Evolutionary conservation across 2,797 vertebrate genomes (phyloP).

Genomic region (Fringilla coelebs): DNA sequence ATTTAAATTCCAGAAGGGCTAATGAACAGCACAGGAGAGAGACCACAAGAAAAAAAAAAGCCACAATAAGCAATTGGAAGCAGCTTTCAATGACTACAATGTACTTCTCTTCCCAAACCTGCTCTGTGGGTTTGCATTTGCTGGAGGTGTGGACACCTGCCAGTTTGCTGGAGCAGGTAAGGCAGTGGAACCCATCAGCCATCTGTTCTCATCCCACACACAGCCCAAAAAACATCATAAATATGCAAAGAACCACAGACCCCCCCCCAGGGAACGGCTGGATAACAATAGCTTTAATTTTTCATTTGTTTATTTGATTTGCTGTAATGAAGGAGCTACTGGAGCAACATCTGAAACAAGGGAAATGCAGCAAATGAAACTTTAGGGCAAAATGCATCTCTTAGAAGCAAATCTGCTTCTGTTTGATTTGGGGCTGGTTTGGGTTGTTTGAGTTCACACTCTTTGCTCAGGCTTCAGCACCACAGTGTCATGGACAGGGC

Average conservation of each 20-base stretch:
- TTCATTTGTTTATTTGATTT: slow-evolving; percentile 79
- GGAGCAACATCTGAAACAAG: slow-evolving; percentile 56
- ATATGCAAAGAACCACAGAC: slow-evolving; percentile 25
- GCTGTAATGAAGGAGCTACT: slow-evolving; percentile 45
- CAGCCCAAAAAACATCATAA: slow-evolving; percentile 30
- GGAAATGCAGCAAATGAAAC: slow-evolving; percentile 20
- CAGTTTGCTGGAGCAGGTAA: slow-evolving; percentile 53
- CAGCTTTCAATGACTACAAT: not conserved
- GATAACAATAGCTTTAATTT: slow-evolving; percentile 76
- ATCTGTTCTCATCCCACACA: slow-evolving; percentile 70
- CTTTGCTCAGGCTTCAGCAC: not conserved
- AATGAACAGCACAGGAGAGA: slow-evolving; percentile 16
- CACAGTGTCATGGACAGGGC: not conserved
- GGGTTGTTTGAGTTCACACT: not conserved
- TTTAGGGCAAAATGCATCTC: not conserved
- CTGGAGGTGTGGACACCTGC: slow-evolving; percentile 30
- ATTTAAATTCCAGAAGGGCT: slow-evolving; percentile 55
- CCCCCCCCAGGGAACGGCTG: not conserved
- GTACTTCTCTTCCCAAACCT: not conserved
- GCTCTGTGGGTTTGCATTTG: not conserved
- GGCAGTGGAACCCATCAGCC: slow-evolving; percentile 50
- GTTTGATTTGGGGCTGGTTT: not conserved
- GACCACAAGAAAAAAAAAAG: not conserved
- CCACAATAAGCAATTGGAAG: not conserved
- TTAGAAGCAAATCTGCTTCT: not conserved